phyloP scores from a whole-genome alignment of 2,797 vertebrate genomes.

The Caiman crocodilus region DNA sequence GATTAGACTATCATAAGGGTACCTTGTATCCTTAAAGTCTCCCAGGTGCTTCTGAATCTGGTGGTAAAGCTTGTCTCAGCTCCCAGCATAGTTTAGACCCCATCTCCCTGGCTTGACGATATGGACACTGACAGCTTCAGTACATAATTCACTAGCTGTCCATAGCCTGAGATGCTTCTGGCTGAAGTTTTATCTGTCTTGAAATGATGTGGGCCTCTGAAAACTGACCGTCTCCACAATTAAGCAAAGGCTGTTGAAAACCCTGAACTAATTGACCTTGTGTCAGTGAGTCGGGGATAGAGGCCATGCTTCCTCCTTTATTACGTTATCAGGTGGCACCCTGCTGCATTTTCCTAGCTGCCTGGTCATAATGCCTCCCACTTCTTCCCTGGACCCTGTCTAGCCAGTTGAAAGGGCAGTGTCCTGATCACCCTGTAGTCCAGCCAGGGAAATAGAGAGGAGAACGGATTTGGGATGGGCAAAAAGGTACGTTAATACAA shows the following conservation, averaged over 20 bases:
- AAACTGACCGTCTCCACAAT: background rate
- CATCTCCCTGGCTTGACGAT: background rate
- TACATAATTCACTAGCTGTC: background rate
- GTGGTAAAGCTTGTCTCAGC: too few species aligned
- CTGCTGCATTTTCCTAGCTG: background rate
- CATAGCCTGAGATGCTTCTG: background rate
- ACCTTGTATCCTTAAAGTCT: background rate
- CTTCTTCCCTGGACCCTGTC: background rate
- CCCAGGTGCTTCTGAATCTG: background rate
- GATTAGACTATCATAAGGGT: accelerated
- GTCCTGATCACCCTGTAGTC: background rate
- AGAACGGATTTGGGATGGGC: background rate
- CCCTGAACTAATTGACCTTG: background rate
- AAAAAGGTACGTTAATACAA: conserved; percentile 13
- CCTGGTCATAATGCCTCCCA: background rate
- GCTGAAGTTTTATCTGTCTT: background rate
- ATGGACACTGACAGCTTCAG: background rate
- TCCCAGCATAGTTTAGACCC: too few species aligned
- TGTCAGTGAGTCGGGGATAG: background rate
- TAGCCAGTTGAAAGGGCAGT: background rate
- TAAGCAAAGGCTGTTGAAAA: background rate
- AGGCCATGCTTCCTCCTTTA: background rate
- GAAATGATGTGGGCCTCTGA: background rate
- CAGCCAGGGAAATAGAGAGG: background rate
- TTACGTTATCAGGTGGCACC: background rate